These are phyloP conservation scores for Laodelphax striatellus DNA, from an alignment of 1,140 invertebrate species.

Conservation along the genomic window DNA sequence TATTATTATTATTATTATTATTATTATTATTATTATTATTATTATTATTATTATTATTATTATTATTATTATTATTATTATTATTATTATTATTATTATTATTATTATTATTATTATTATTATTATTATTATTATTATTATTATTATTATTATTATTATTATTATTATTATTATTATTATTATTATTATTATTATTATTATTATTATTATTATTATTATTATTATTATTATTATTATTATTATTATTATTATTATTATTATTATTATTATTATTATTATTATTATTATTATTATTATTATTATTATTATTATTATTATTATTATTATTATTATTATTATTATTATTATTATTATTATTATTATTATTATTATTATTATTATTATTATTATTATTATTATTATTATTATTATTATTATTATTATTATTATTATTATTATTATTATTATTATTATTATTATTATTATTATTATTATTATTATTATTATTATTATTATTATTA, in stretches of 20 bases:
- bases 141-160: not conserved
- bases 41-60: not conserved
- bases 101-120: not conserved
- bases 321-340: not conserved
- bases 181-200: not conserved
- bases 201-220: not conserved
- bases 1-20: not conserved
- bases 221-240: not conserved
- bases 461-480: conserved; percentile 1
- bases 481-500: not conserved
- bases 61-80: not conserved
- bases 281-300: not conserved
- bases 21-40: not conserved
- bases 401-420: not conserved
- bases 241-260: not conserved
- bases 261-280: not conserved
- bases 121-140: not conserved
- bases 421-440: not conserved
- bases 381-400: not conserved
- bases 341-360: not conserved
- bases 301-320: not conserved
- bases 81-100: not conserved
- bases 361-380: not conserved
- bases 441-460: not conserved
- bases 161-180: not conserved